These are phyloP conservation scores for Gastrophryne carolinensis DNA, from an alignment of 2,797 vertebrate genomes.

Conservation along the genomic window DNA sequence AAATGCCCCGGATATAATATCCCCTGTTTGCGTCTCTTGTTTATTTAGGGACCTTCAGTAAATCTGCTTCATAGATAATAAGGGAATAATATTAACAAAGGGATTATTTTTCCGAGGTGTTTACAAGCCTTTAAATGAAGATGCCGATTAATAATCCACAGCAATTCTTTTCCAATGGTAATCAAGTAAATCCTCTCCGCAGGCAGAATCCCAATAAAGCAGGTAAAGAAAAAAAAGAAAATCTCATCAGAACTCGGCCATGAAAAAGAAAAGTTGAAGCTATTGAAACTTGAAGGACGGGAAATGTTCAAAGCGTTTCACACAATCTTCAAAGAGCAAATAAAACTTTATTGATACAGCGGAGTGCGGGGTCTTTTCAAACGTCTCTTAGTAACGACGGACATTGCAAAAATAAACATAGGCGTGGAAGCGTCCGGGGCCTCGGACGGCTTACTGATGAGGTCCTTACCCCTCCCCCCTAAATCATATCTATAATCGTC, in stretches of 20 bases:
- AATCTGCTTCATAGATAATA: too few relatives aligned
- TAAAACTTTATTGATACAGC: constrained; percentile 24
- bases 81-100: too few relatives aligned
- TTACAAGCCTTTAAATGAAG: not conserved
- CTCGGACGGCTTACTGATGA: not conserved
- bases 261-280: not conserved
- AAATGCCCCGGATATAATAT: too few relatives aligned
- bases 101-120: not conserved
- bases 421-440: not conserved
- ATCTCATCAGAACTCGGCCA: not conserved
- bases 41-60: too few relatives aligned
- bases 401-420: not conserved
- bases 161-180: not conserved
- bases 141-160: not conserved
- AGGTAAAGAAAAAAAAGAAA: not conserved
- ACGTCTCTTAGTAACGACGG: not conserved
- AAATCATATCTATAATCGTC: not conserved
- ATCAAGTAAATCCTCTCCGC: not conserved
- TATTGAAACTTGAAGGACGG: constrained; percentile 8
- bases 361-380: not conserved
- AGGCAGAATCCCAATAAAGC: not conserved
- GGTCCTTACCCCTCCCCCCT: not conserved
- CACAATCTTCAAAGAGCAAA: constrained; percentile 8
- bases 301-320: constrained; percentile 15
- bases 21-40: too few relatives aligned